These are phyloP conservation scores for Capitulum mitella DNA, from an alignment of 2,888 invertebrate genomes.

Conservation along the genomic window DNA sequence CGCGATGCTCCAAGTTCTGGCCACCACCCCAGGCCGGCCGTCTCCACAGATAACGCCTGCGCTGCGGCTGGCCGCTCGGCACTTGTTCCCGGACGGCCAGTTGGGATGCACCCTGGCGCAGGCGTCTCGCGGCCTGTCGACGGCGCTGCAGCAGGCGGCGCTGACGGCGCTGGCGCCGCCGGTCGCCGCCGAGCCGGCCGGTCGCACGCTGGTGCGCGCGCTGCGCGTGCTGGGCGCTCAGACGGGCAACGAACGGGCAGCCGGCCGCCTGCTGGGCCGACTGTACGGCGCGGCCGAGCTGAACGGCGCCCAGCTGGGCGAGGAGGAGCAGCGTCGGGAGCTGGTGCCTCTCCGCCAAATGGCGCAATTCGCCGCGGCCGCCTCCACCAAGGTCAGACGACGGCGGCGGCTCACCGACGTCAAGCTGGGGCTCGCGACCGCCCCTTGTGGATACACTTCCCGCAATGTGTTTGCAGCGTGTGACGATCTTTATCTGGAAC, in stretches of 20 bases:
- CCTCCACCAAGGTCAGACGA: neutral
- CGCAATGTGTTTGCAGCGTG: too few relatives aligned
- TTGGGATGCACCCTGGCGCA: neutral
- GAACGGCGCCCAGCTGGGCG: neutral
- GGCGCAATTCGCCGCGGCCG: slow-evolving; percentile 12
- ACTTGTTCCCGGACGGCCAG: neutral
- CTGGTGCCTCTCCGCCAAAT: neutral
- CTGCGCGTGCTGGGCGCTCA: neutral
- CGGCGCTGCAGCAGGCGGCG: neutral
- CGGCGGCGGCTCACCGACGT: too few relatives aligned
- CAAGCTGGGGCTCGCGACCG: too few relatives aligned
- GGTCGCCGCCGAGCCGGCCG: neutral
- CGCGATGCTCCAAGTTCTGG: too few relatives aligned
- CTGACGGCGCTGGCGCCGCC: neutral
- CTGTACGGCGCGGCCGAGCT: neutral
- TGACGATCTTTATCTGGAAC: too few relatives aligned
- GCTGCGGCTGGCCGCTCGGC: neutral
- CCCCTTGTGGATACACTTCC: too few relatives aligned
- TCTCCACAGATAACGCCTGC: too few relatives aligned
- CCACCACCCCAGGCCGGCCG: too few relatives aligned
- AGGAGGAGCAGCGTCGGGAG: neutral
- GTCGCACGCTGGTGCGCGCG: neutral
- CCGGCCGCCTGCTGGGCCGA: neutral
- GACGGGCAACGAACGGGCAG: neutral
- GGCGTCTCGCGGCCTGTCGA: neutral